Percentiles rank a stretch among this genome's conserved stretches.
Conservation (phyloP, 2,113 vertebrate genomes). For the Tupaia tana region DNA sequence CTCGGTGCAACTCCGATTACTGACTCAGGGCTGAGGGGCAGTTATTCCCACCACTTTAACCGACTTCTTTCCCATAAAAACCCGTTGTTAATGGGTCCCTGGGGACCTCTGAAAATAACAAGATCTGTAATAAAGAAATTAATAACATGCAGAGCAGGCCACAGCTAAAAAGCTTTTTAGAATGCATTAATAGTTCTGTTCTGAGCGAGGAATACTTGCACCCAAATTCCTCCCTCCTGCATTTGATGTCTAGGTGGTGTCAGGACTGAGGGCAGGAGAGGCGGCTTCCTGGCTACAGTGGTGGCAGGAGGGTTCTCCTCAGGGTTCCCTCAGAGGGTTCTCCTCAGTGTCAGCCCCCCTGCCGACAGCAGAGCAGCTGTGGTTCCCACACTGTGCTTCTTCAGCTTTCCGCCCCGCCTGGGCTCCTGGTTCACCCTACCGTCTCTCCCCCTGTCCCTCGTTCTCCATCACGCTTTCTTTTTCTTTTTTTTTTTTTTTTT, state of each 20-base stretch:
- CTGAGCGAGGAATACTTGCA: slow-evolving; percentile 44
- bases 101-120: slow-evolving; percentile 89
- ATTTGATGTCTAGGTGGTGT: slow-evolving; percentile 36
- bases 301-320: background rate
- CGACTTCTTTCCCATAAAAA: slow-evolving; percentile 89
- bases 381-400: too few relatives aligned
- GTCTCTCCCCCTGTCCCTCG: background rate
- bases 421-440: rapidly evolving
- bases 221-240: slow-evolving; percentile 44
- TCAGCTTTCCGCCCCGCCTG: background rate
- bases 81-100: slow-evolving; percentile 85
- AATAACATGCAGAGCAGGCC: slow-evolving; percentile 87
- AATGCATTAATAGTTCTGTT: slow-evolving; percentile 81
- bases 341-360: background rate
- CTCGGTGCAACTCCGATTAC: slow-evolving; percentile 85
- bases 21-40: slow-evolving; percentile 86
- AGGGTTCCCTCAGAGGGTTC: too few relatives aligned
- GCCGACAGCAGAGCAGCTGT: background rate
- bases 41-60: slow-evolving; percentile 88
- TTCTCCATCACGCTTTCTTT: too few relatives aligned
- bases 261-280: rapidly evolving
- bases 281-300: background rate
- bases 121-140: slow-evolving; percentile 91
- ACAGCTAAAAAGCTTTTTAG: slow-evolving; percentile 82
- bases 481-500: too few relatives aligned